Conservation (phyloP, 64 coral and sea anemone genomes). For the Platygyra sinensis region DNA sequence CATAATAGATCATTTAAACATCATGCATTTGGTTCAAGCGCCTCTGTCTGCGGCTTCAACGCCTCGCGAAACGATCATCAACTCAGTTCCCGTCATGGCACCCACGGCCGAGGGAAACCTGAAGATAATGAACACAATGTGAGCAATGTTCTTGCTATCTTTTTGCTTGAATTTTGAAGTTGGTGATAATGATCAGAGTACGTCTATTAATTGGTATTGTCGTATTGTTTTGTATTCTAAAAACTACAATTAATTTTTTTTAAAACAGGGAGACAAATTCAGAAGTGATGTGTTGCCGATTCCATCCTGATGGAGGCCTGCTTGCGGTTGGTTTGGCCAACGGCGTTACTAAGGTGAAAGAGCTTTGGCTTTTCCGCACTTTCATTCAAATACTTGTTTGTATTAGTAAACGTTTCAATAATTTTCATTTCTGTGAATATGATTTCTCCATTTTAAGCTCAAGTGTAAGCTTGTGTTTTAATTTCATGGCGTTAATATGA, state of each 20-base stretch:
- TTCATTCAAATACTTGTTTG: neutral
- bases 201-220: neutral
- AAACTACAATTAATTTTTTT: neutral
- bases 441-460: neutral
- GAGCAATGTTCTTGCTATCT: conserved; percentile 19
- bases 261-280: conserved; percentile 87
- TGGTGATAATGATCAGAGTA: neutral
- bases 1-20: conserved; percentile 34
- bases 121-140: conserved; percentile 87
- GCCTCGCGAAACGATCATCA: conserved; percentile 34
- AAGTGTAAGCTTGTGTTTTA: neutral
- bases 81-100: conserved; percentile 32
- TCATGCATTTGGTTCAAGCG: conserved; percentile 81
- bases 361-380: neutral
- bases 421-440: neutral
- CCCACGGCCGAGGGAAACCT: conserved; percentile 83
- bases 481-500: too few species aligned
- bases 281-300: conserved; percentile 98
- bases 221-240: neutral
- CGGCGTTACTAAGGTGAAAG: conserved; percentile 82
- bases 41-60: conserved; percentile 63
- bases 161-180: neutral
- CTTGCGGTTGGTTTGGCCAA: conserved; percentile 87
- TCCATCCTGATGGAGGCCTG: conserved; percentile 77
- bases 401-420: neutral